Conservation (phyloP, 2,113 vertebrate species). For the Leptobrachium ailaonicum region DNA sequence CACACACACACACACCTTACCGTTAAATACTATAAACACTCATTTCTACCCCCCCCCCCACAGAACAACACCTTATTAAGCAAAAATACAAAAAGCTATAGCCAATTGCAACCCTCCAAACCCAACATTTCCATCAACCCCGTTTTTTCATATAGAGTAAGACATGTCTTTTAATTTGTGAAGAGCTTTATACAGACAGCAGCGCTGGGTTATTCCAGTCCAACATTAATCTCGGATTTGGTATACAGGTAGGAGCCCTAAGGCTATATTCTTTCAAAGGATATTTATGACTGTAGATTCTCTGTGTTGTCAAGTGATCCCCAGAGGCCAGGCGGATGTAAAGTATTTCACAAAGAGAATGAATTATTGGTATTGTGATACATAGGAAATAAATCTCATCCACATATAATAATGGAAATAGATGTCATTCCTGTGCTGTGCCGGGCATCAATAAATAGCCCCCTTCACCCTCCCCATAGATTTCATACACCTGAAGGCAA, state of each 20-base stretch:
- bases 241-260: conserved; percentile 36
- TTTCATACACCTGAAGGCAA: no score
- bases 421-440: neutral
- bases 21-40: no score
- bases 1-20: no score
- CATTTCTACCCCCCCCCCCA: no score
- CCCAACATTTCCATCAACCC: neutral
- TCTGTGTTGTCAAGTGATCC: conserved; percentile 32
- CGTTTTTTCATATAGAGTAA: neutral
- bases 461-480: neutral
- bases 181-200: neutral
- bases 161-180: conserved; percentile 1
- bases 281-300: conserved; percentile 24
- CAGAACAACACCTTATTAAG: no score
- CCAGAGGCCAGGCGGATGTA: conserved; percentile 29
- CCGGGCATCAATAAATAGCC: neutral
- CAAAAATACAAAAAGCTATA: no score
- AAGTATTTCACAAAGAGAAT: conserved; percentile 23
- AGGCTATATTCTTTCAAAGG: conserved; percentile 38
- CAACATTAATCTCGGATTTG: conserved; percentile 28
- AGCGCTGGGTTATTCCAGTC: conserved; percentile 28
- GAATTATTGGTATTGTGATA: conserved; percentile 17
- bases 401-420: neutral
- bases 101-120: no score
- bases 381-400: neutral